Percentiles rank a stretch among this genome's conserved stretches.
Conservation (phyloP, 1,140 invertebrate genomes). For the Neodiprion lecontei region DNA sequence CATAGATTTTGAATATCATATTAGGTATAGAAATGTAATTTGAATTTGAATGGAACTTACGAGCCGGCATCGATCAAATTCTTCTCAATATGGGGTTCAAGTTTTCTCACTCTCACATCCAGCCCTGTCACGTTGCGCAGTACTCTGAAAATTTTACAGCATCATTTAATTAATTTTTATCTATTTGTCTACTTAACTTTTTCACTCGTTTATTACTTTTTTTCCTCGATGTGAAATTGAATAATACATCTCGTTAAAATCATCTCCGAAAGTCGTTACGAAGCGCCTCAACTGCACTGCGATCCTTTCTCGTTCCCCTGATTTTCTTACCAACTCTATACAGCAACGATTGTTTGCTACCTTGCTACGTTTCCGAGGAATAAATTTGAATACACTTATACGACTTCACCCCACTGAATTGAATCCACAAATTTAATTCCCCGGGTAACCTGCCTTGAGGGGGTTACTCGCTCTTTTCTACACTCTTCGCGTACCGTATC, state of each 20-base stretch:
- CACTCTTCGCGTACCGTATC: too few species aligned
- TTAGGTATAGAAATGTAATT: constrained; percentile 11
- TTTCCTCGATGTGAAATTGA: too few species aligned
- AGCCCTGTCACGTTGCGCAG: constrained; percentile 76
- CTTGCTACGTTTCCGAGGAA: background rate
- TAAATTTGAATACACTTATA: background rate
- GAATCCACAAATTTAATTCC: background rate
- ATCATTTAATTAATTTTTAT: too few species aligned
- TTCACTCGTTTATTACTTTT: too few species aligned
- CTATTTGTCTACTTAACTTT: too few species aligned
- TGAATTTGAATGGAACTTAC: constrained; percentile 64
- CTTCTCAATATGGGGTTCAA: constrained; percentile 75
- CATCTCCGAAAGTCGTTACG: too few species aligned
- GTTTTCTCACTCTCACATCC: constrained; percentile 77
- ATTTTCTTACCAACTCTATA: too few species aligned
- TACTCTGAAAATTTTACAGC: constrained; percentile 49
- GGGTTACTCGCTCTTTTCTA: too few species aligned
- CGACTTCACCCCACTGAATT: background rate
- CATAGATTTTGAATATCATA: constrained; percentile 8
- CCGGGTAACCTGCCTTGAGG: background rate
- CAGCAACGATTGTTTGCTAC: background rate
- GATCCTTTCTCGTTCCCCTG: too few species aligned
- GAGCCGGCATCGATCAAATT: constrained; percentile 67
- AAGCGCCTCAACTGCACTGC: too few species aligned
- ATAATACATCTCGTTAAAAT: too few species aligned